A percentile compares a stretch with the other conserved stretches of the same genome.
Evolutionary conservation across 2,797 vertebrate species (phyloP).

Genomic region (Melanotaenia nigrans): DNA sequence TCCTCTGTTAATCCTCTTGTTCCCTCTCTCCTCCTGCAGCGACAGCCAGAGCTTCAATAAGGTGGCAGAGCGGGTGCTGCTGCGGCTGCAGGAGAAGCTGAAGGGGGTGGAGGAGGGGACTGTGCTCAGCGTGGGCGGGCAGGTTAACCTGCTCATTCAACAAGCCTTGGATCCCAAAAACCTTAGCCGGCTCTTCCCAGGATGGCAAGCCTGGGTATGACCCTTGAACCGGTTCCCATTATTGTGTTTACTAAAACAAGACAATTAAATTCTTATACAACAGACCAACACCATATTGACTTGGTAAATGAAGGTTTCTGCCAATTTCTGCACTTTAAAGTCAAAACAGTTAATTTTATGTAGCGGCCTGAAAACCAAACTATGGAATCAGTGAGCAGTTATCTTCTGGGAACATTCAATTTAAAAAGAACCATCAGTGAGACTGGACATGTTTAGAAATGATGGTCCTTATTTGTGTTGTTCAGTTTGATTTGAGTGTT

Average conservation of each 20-base stretch:
- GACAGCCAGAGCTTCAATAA: conserved; percentile 94
- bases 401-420: not conserved
- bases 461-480: conserved; percentile 1
- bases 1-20: not conserved
- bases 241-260: no score
- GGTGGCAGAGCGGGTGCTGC: conserved; percentile 95
- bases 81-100: conserved; percentile 97
- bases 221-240: not conserved
- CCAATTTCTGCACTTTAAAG: conserved; percentile 12
- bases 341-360: not conserved
- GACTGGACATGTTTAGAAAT: not conserved
- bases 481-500: conserved; percentile 9
- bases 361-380: not conserved
- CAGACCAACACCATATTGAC: not conserved
- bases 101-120: conserved; percentile 96
- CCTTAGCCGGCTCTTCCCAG: conserved; percentile 91
- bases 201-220: conserved; percentile 97
- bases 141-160: conserved; percentile 98
- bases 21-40: conserved; percentile 62
- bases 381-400: not conserved
- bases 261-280: no score
- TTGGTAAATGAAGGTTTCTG: not conserved
- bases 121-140: conserved; percentile 93
- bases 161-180: conserved; percentile 98
- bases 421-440: not conserved